phyloP scores from a whole-genome alignment of 2,888 invertebrate species.

The Zaprionus bogoriensis region DNA sequence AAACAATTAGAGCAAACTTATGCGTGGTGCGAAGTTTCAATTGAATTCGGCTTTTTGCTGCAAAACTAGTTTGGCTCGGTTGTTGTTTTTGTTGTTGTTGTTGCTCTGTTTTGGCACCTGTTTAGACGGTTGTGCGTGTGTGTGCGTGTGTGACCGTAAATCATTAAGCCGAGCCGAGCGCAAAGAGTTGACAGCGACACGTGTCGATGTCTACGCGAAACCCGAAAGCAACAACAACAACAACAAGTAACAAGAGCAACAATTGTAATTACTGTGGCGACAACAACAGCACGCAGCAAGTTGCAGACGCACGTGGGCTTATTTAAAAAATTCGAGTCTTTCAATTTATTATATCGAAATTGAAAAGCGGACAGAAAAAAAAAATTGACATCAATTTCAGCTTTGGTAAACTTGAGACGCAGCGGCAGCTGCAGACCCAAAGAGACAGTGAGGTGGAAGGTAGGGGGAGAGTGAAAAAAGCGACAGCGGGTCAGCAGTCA shows the following conservation, averaged over 20 bases:
- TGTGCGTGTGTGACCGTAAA: constrained; percentile 40
- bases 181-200: constrained; percentile 56
- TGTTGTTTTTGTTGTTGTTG: constrained; percentile 33
- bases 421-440: background rate
- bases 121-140: constrained; percentile 44
- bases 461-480: background rate
- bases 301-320: constrained; percentile 43
- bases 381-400: constrained; percentile 41
- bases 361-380: constrained; percentile 30
- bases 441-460: background rate
- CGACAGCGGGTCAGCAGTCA: constrained; percentile 27
- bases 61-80: constrained; percentile 43
- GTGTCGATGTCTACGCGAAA: constrained; percentile 42
- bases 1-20: constrained; percentile 65
- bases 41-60: constrained; percentile 33
- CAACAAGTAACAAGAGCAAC: constrained; percentile 21
- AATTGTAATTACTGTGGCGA: constrained; percentile 27
- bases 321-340: constrained; percentile 22
- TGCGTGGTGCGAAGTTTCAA: constrained; percentile 48
- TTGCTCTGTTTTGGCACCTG: constrained; percentile 57
- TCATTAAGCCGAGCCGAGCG: constrained; percentile 39
- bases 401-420: constrained; percentile 31
- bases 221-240: constrained; percentile 16
- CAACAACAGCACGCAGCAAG: constrained; percentile 11
- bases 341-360: constrained; percentile 41